Conservation (phyloP, 1,140 invertebrate species). For the Macrotrachela quadricornifera region DNA sequence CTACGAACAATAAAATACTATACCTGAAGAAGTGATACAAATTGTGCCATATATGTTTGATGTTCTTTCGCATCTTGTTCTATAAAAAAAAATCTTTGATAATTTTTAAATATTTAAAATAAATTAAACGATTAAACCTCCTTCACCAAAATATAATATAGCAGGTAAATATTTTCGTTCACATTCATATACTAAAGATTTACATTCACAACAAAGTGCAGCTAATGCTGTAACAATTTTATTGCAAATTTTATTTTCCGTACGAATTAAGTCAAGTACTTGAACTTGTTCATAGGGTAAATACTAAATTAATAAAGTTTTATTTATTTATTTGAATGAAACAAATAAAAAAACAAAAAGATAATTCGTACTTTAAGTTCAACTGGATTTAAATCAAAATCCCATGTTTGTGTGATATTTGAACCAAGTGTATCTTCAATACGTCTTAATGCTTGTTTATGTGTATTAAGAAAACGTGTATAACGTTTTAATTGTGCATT, state of each 20-base stretch:
- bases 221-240: conserved; percentile 57
- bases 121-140: conserved; percentile 12
- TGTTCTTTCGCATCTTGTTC: not conserved
- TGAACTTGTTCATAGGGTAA: conserved; percentile 36
- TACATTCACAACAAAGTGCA: conserved; percentile 53
- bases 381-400: too few relatives aligned
- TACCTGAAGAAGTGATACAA: conserved; percentile 38
- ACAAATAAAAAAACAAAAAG: too few relatives aligned
- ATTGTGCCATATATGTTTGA: conserved; percentile 31
- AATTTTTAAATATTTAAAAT: not conserved
- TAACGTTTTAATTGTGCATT: too few relatives aligned
- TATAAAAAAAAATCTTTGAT: not conserved
- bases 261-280: conserved; percentile 46
- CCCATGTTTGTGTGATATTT: too few relatives aligned
- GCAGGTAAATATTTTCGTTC: conserved; percentile 39
- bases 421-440: too few relatives aligned
- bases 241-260: conserved; percentile 56
- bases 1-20: not conserved
- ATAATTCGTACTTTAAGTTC: too few relatives aligned
- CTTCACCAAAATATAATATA: conserved; percentile 43
- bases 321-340: too few relatives aligned
- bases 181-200: conserved; percentile 44
- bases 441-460: too few relatives aligned
- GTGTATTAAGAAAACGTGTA: too few relatives aligned
- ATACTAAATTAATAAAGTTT: not conserved